Percentiles rank a stretch among this genome's conserved stretches.
Conservation (phyloP, 2,888 invertebrate genomes). For the Linnaemya tessellans region DNA sequence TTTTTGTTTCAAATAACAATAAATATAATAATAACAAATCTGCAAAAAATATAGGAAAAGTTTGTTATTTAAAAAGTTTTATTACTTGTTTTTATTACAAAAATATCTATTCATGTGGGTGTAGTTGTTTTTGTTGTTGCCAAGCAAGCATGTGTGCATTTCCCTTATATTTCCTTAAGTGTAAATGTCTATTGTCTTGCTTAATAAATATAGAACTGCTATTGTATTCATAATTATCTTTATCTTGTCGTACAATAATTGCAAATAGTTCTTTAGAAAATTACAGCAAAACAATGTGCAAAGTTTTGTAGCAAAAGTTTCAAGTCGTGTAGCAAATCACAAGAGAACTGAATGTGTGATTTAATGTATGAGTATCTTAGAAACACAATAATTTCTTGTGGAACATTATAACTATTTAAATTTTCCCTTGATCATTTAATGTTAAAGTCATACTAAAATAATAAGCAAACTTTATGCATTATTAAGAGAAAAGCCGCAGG, state of each 20-base stretch:
- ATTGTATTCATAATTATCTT: not conserved
- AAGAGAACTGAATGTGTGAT: not conserved
- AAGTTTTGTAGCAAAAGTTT: constrained; percentile 29
- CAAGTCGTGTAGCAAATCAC: constrained; percentile 14
- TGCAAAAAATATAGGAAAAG: constrained; percentile 31
- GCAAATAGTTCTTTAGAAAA: constrained; percentile 20
- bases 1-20: constrained; percentile 12
- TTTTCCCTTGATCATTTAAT: not conserved
- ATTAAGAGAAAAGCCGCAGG: no score
- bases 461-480: not conserved
- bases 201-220: not conserved
- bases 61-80: constrained; percentile 42
- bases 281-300: constrained; percentile 5
- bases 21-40: constrained; percentile 22
- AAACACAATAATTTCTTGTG: not conserved
- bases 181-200: constrained; percentile 26
- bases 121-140: not conserved
- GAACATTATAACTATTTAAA: not conserved
- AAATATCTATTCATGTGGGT: not conserved
- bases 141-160: not conserved
- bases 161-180: not conserved
- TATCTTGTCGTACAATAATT: constrained; percentile 40
- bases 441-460: not conserved
- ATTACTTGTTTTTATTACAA: constrained; percentile 28
- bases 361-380: constrained; percentile 4